Percentiles rank a stretch among this genome's conserved stretches.
These are phyloP conservation scores for Chorisops tibialis DNA, from an alignment of 2,888 invertebrate species.

Conservation along the genomic window DNA sequence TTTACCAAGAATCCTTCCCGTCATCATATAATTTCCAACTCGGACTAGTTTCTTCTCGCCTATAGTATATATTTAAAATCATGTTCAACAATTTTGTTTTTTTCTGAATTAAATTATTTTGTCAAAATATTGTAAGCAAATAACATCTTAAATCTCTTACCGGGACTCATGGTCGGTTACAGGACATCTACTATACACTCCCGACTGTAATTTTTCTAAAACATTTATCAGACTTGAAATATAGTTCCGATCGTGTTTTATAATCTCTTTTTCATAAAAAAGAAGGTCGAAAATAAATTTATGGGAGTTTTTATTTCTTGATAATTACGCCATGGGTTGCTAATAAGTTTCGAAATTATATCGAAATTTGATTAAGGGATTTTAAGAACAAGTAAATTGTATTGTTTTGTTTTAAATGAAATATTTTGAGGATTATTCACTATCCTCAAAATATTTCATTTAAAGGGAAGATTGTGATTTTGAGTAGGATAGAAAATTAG, in stretches of 20 bases:
- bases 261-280: not conserved
- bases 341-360: not conserved
- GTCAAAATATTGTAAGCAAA: not conserved
- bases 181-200: not conserved
- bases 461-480: no score
- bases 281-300: conserved; percentile 20
- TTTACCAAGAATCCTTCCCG: conserved; percentile 67
- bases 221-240: not conserved
- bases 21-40: conserved; percentile 70
- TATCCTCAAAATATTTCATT: no score
- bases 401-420: no score
- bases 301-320: not conserved
- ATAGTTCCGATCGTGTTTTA: not conserved
- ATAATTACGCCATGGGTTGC: conserved; percentile 15
- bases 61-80: not conserved
- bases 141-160: no score
- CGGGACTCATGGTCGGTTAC: conserved; percentile 5
- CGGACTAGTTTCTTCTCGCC: conserved; percentile 53
- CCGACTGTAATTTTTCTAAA: not conserved
- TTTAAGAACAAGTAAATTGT: no score
- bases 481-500: no score
- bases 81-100: not conserved
- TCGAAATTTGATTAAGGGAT: no score
- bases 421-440: no score
- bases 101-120: not conserved